These are phyloP conservation scores for Indicator indicator DNA, from an alignment of 2,113 vertebrate genomes.

Conservation along the genomic window DNA sequence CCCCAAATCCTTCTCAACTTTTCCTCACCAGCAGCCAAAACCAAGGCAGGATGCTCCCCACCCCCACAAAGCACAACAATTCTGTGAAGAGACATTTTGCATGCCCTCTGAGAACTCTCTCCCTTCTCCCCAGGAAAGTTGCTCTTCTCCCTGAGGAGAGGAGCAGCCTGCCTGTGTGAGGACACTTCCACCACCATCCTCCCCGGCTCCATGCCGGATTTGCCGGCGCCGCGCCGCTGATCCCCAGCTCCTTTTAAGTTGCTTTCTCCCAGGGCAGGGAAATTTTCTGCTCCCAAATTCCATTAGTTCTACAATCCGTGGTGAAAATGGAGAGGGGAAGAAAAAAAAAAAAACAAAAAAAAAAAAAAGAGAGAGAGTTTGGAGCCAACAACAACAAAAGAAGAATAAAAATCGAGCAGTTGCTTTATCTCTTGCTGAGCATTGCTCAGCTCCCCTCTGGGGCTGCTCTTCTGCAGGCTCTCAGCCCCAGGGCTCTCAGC, in stretches of 20 bases:
- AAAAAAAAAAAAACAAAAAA: too few relatives aligned
- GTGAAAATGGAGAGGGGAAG: background rate
- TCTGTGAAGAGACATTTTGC: background rate
- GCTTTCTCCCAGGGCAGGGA: background rate
- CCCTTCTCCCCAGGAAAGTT: background rate
- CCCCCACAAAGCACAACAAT: background rate
- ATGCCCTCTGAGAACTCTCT: background rate
- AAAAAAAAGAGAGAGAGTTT: fast-evolving
- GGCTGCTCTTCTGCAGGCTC: too few relatives aligned
- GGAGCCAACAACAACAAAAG: background rate
- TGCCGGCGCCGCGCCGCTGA: background rate
- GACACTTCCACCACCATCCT: constrained; percentile 7
- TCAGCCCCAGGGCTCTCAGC: too few relatives aligned
- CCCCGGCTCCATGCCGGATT: constrained; percentile 20
- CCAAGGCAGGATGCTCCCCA: background rate
- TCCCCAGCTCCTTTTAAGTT: background rate
- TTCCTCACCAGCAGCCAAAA: background rate
- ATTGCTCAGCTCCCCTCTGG: too few relatives aligned
- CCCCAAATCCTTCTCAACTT: background rate
- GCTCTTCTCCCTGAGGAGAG: background rate
- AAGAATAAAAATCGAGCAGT: too few relatives aligned
- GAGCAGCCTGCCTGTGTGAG: background rate
- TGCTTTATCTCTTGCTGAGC: too few relatives aligned
- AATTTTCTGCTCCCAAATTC: constrained; percentile 71
- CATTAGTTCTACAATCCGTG: constrained; percentile 7